These are phyloP conservation scores for Tetragonisca angustula DNA, from an alignment of 2,888 invertebrate genomes.

Conservation along the genomic window DNA sequence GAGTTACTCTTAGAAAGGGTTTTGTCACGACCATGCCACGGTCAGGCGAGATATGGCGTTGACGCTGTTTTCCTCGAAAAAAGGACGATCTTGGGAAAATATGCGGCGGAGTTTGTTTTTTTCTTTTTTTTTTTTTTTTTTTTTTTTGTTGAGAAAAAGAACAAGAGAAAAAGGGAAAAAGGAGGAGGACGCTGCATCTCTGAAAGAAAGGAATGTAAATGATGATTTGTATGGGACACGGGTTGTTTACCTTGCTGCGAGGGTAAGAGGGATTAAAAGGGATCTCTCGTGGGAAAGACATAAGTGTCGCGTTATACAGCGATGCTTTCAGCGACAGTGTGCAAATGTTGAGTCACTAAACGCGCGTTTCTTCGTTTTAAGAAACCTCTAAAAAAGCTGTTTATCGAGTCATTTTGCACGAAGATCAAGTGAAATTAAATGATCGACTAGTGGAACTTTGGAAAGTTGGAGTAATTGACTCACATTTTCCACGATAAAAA, in stretches of 20 bases:
- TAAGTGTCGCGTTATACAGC: background rate
- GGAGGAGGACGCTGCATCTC: background rate
- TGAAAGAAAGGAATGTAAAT: slow-evolving; percentile 13
- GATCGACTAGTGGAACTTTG: too few species aligned
- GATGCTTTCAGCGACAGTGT: background rate
- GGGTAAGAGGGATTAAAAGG: background rate
- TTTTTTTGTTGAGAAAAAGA: background rate
- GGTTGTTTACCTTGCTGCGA: slow-evolving; percentile 14
- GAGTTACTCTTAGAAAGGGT: background rate
- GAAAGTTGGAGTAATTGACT: too few species aligned
- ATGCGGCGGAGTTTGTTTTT: background rate
- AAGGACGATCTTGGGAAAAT: slow-evolving; percentile 14
- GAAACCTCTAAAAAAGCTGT: background rate
- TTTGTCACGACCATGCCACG: background rate
- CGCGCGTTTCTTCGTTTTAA: background rate
- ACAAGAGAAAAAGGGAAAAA: background rate
- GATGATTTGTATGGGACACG: slow-evolving; percentile 23
- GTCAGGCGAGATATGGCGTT: slow-evolving; percentile 12
- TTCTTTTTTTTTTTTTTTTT: background rate
- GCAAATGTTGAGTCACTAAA: background rate
- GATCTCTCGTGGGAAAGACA: background rate
- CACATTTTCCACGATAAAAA: too few species aligned
- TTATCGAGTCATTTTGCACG: background rate
- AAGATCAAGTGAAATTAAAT: background rate
- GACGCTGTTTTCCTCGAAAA: slow-evolving; percentile 5